Base-by-base conservation (phyloP, 2,113 vertebrate species). In the Antechinus flavipes region DNA sequence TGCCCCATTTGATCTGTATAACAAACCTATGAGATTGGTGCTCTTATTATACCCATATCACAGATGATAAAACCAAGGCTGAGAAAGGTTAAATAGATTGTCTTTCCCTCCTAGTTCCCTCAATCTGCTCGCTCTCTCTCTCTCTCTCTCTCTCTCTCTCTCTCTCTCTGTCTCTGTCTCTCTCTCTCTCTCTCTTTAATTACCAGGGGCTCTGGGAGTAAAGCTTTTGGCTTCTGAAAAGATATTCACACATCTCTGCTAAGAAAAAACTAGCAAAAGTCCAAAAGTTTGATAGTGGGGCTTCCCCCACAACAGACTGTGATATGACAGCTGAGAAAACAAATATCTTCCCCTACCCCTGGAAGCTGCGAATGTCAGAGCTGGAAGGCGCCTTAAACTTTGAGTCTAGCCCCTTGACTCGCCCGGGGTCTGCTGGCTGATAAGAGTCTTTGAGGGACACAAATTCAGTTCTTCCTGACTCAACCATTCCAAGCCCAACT, bases 401-500 rank as follows among this genome's bases (percentile, higher is more conserved):
- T 2, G 27, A 35, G 30, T 68, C 61, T 16, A 30, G 12, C 30
- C 30, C 61, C 30, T 68, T 35, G 30, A 35, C 30, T 35, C 35
- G 61, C 30, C 58, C 30, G 12, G 30, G 61, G 30, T 68, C 61
- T 16, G 61, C 30, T 68, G 61, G 30, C 30, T 68, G 5, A 30
- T 68, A 16, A 5, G 30, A 68, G 30, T 5, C 30, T 35, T 14
- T 35, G 3, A n/a, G 30, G 61, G 61, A 68, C 14, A 3, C 61
- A 68, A 68, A 16, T 30, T 68, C 30, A 14, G 11, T 14, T 68
- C 30, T 68, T 68, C 30, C 30, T 68, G 61, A 68, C 2, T 68
- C 61, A 68, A n/a, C 3, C 11, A 35, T 0, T 5, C 3, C 12
- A 4, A 35, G 0, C 3, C 0, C 61, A 35, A 68, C 26, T 5